These are phyloP conservation scores for Tyto alba DNA, from an alignment of 2,113 vertebrate species.

Conservation along the genomic window DNA sequence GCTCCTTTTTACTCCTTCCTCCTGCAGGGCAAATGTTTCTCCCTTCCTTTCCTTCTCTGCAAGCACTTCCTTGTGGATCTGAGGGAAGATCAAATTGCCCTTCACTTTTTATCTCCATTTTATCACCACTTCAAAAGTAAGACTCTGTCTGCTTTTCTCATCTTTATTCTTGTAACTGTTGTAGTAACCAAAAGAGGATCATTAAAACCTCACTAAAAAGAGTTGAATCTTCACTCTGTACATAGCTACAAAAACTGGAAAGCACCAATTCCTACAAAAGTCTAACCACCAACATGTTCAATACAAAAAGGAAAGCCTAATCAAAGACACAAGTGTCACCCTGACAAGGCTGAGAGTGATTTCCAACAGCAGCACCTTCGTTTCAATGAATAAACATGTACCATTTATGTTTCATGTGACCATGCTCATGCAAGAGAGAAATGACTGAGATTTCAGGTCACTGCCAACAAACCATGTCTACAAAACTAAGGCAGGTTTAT, in stretches of 20 bases:
- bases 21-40: not conserved
- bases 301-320: not conserved
- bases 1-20: not conserved
- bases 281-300: not conserved
- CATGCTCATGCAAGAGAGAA: not conserved
- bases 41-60: not conserved
- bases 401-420: not conserved
- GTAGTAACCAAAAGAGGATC: not conserved
- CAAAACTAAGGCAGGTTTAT: not conserved
- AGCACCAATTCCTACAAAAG: not conserved
- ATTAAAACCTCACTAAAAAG: not conserved
- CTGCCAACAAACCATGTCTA: not conserved
- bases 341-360: not conserved
- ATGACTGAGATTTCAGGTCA: not conserved
- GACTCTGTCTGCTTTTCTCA: not conserved
- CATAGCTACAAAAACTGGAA: not conserved
- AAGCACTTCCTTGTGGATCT: not conserved
- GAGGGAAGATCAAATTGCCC: not conserved
- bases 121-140: not conserved
- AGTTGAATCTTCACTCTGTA: not conserved
- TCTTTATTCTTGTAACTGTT: not conserved
- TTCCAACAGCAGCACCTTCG: not conserved
- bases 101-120: not conserved
- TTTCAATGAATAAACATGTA: not conserved
- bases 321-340: not conserved